phyloP scores from a whole-genome alignment of 2,888 invertebrate genomes.

The Stenotaenia linearis region DNA sequence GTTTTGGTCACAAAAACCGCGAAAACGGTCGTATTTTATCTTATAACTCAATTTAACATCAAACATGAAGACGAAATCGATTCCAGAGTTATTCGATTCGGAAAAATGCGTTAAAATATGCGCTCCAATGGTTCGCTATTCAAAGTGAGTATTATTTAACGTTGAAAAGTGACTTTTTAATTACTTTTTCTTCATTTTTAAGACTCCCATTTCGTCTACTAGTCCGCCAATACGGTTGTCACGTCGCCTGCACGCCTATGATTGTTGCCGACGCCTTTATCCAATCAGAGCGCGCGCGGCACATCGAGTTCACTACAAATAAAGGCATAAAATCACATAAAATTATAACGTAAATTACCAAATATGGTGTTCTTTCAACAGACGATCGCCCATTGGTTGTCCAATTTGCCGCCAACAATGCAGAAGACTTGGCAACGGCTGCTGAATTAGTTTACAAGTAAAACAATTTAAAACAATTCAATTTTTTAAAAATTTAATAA shows the following conservation, averaged over 20 bases:
- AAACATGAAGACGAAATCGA: not conserved
- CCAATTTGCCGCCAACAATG: conserved; percentile 88
- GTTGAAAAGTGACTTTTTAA: not conserved
- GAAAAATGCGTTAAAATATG: conserved; percentile 66
- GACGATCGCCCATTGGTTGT: conserved; percentile 81
- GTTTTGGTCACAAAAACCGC: no score
- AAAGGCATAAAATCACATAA: no score
- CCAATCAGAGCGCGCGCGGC: conserved; percentile 76
- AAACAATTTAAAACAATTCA: conserved; percentile 42
- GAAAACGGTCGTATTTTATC: no score
- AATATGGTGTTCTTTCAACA: no score
- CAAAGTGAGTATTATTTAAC: conserved; percentile 56
- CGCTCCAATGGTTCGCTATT: conserved; percentile 96
- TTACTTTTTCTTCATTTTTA: conserved; percentile 24
- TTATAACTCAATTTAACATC: no score
- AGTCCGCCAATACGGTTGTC: conserved; percentile 73
- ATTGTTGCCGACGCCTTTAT: conserved; percentile 91
- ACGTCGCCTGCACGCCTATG: conserved; percentile 93
- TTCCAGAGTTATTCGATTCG: conserved; percentile 59
- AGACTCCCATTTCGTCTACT: conserved; percentile 71
- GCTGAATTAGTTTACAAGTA: conserved; percentile 74
- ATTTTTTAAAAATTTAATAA: not conserved
- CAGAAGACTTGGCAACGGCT: conserved; percentile 75
- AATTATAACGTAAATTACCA: no score
- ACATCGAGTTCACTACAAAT: conserved; percentile 69